These are phyloP conservation scores for Carassius auratus DNA, from an alignment of 2,113 vertebrate genomes.

Conservation along the genomic window DNA sequence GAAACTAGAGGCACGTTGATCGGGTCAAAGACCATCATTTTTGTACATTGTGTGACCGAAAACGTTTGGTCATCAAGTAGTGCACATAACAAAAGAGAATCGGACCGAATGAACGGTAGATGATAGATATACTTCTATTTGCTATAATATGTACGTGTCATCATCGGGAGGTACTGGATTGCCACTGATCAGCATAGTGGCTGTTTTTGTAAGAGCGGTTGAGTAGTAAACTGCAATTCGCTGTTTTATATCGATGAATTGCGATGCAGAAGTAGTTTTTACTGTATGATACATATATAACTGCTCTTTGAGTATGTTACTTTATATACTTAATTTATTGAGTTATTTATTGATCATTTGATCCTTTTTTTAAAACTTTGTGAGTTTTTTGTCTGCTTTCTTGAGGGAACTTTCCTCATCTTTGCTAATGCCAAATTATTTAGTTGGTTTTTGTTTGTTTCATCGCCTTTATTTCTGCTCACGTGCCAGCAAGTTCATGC, in stretches of 20 bases:
- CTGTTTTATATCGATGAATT: slow-evolving; percentile 72
- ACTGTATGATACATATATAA: slow-evolving; percentile 47
- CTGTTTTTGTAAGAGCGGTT: slow-evolving; percentile 70
- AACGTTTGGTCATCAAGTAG: slow-evolving; percentile 1
- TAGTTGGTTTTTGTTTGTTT: slow-evolving; percentile 11
- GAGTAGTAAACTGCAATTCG: slow-evolving; percentile 64
- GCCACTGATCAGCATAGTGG: slow-evolving; percentile 71
- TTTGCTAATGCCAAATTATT: slow-evolving; percentile 44
- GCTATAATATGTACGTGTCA: slow-evolving; percentile 53
- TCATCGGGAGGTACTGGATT: slow-evolving; percentile 67
- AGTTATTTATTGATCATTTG: slow-evolving; percentile 49
- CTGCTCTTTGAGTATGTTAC: slow-evolving; percentile 37
- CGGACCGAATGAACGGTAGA: background rate
- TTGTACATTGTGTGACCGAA: slow-evolving; percentile 25
- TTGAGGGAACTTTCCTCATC: slow-evolving; percentile 28
- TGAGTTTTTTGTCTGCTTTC: slow-evolving; percentile 39
- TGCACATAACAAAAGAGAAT: background rate
- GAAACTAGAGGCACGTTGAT: slow-evolving; percentile 22
- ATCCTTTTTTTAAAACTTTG: slow-evolving; percentile 23
- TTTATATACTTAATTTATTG: slow-evolving; percentile 55
- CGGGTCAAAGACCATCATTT: background rate
- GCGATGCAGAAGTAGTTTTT: slow-evolving; percentile 42
- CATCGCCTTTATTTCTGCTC: background rate
- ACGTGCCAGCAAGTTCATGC: slow-evolving; percentile 31
- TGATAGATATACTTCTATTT: slow-evolving; percentile 19